phyloP scores from a whole-genome alignment of 2,888 invertebrate species.

The Dynastes hyllus region DNA sequence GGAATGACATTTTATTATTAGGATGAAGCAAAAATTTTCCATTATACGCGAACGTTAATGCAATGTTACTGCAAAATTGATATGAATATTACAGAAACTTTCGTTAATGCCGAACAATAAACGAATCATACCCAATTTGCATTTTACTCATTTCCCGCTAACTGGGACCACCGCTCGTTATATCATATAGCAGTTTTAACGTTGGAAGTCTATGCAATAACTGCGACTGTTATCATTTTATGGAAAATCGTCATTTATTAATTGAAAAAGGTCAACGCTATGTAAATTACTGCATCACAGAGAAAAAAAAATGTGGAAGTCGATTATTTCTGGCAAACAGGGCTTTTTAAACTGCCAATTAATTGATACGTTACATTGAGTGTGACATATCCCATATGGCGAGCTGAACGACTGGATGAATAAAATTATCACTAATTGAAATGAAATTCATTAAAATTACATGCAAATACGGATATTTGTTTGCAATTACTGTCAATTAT shows the following conservation, averaged over 20 bases:
- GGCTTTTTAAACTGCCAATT: not conserved
- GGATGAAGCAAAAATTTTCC: not conserved
- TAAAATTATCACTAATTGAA: not conserved
- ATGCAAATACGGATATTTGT: no score
- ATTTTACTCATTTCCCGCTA: slow-evolving; percentile 1
- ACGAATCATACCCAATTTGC: slow-evolving; percentile 11
- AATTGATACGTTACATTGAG: not conserved
- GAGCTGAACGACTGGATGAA: not conserved
- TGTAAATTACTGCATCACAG: not conserved
- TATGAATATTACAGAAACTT: slow-evolving; percentile 8
- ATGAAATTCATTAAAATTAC: not conserved
- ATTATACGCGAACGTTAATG: not conserved
- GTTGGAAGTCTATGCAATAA: not conserved
- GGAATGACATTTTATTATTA: no score
- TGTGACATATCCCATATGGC: not conserved
- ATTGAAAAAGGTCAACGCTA: not conserved
- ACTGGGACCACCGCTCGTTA: not conserved
- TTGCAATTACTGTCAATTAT: no score
- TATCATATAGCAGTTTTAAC: not conserved
- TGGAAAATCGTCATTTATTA: slow-evolving; percentile 1
- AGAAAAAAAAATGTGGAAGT: not conserved
- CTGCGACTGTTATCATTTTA: not conserved
- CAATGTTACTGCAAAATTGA: slow-evolving; percentile 4
- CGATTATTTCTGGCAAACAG: not conserved
- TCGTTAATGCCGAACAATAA: slow-evolving; percentile 1